Percentiles rank a stretch among this genome's conserved stretches.
Evolutionary conservation across 2,113 vertebrate genomes (phyloP).

Genomic region (Hemibagrus wyckioides): DNA sequence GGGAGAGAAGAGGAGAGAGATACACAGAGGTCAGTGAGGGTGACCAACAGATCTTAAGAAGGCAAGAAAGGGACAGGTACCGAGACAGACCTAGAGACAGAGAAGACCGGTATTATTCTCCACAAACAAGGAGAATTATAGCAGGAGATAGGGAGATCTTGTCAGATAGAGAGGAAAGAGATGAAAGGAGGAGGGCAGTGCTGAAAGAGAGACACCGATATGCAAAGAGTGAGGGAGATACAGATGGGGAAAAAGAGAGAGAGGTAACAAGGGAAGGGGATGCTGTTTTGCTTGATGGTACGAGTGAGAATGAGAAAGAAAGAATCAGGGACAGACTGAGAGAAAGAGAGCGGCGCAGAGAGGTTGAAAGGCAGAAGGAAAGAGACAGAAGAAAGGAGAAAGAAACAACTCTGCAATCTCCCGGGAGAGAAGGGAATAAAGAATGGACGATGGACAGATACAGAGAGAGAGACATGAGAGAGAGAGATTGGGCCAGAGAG

Average conservation of each 20-base stretch:
- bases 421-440: slow-evolving; percentile 18
- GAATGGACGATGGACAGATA: slow-evolving; percentile 31
- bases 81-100: slow-evolving; percentile 54
- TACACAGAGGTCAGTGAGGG: slow-evolving; percentile 46
- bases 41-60: slow-evolving; percentile 47
- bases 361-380: slow-evolving; percentile 43
- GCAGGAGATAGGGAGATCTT: slow-evolving; percentile 51
- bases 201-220: slow-evolving; percentile 56
- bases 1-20: slow-evolving; percentile 56
- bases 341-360: slow-evolving; percentile 46
- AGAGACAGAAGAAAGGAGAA: slow-evolving; percentile 17
- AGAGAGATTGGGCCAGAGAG: slow-evolving; percentile 13
- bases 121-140: slow-evolving; percentile 29
- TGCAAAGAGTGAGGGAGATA: slow-evolving; percentile 68
- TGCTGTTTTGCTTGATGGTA: slow-evolving; percentile 56
- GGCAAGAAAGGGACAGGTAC: slow-evolving; percentile 54
- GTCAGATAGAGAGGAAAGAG: slow-evolving; percentile 52
- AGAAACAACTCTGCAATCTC: background rate
- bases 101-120: slow-evolving; percentile 45
- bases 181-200: slow-evolving; percentile 31
- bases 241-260: slow-evolving; percentile 57
- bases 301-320: slow-evolving; percentile 58
- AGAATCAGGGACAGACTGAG: slow-evolving; percentile 25
- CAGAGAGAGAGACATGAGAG: slow-evolving; percentile 28
- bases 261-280: slow-evolving; percentile 49